Evolutionary conservation across 2,888 invertebrate species (phyloP), one percentile per base, ranked within the genome.

Genomic region (Poecilobothrus nobilitatus): DNA sequence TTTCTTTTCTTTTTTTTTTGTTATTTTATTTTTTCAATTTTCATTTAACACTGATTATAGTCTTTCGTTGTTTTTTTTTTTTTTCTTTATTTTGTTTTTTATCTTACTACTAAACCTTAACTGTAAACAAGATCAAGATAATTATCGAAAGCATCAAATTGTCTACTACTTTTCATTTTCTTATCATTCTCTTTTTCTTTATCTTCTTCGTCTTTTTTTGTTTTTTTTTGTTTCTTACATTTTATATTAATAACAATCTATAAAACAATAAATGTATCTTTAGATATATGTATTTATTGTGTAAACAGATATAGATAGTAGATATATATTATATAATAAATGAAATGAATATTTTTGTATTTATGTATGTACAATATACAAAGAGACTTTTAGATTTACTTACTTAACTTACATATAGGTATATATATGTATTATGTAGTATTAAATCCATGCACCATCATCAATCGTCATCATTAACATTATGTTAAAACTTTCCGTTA

Each of bases 71-170:
- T 8, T 34, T 34, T 34, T 34, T 34, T 34, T 34, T 27, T 27
- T 37, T 37, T 37, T 37, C 5, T 37, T 37, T 4, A 2, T 37
- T 4, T 12, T 53, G 15, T 53, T 53, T 53, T 53, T 53, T 53
- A 15, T 53, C 2, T 12, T 53, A 18, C 5, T 4, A 27, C 27
- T 53, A 18, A 18, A 53, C 53, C 6, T 18, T 53, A 53, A 53
- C 53, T 53, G 53, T 53, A 53, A 53, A 53, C 53, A 53, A 53
- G 53, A 53, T 53, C 53, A 53, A 53, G 53, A 53, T 53, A 53
- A 53, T 53, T 53, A 53, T 53, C 53, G 53, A 53, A 53, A 18
- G 53, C 53, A 53, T 53, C 53, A 53, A 53, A 53, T 53, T 53
- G 53, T 53, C n/a, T 53, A n/a, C n/a, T 53, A 12, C 53, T n/a